Conservation (phyloP, 2,113 vertebrate genomes). For the Oreochromis spilurus region DNA sequence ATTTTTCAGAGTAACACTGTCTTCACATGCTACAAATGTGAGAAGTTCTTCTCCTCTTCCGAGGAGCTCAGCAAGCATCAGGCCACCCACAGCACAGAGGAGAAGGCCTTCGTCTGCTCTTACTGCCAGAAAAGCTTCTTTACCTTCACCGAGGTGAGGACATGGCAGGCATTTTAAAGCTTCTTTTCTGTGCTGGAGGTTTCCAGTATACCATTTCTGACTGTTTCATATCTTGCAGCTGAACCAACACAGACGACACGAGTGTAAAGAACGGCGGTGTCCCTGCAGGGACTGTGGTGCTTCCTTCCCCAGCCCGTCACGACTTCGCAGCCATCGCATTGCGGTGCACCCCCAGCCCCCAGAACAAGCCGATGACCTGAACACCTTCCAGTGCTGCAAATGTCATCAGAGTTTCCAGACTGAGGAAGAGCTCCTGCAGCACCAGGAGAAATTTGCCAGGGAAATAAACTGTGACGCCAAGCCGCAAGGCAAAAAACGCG, state of each 20-base stretch:
- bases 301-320: constrained; percentile 52
- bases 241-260: constrained; percentile 64
- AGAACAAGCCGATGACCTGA: constrained; percentile 10
- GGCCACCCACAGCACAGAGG: constrained; percentile 62
- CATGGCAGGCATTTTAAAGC: neutral
- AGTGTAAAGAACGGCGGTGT: constrained; percentile 64
- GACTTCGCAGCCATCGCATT: constrained; percentile 65
- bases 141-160: constrained; percentile 70
- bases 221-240: constrained; percentile 50
- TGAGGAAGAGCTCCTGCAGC: constrained; percentile 64
- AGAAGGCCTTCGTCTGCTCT: constrained; percentile 70
- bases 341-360: constrained; percentile 42
- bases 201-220: neutral
- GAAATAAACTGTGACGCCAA: constrained; percentile 7
- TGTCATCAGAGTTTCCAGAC: constrained; percentile 61
- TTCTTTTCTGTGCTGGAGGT: neutral
- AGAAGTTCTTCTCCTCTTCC: constrained; percentile 65
- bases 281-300: constrained; percentile 66
- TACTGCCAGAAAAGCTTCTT: constrained; percentile 65
- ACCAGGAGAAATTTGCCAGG: constrained; percentile 65
- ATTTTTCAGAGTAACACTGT: constrained; percentile 63
- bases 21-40: constrained; percentile 76
- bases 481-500: constrained; percentile 20
- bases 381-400: constrained; percentile 68
- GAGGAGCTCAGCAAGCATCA: constrained; percentile 72